phyloP scores from a whole-genome alignment of 2,888 invertebrate species.

The Rhorus exstirpatorius region DNA sequence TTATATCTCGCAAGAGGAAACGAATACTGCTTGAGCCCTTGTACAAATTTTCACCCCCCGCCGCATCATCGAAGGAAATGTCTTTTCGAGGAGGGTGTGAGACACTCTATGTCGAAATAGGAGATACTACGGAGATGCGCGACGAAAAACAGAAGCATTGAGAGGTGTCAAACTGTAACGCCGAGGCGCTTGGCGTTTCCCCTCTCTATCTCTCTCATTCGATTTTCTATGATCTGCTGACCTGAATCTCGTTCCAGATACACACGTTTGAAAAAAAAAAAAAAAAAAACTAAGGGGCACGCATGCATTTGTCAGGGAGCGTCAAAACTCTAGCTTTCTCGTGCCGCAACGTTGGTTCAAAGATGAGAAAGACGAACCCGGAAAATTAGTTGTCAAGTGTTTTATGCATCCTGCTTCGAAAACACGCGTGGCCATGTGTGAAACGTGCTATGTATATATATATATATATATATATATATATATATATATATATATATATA shows the following conservation, averaged over 20 bases:
- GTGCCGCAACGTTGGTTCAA: constrained; percentile 22
- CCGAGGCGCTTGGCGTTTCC: constrained; percentile 79
- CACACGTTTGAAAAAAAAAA: constrained; percentile 10
- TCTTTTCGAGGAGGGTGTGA: constrained; percentile 72
- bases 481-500: neutral
- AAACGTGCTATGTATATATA: constrained; percentile 39
- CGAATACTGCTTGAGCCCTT: constrained; percentile 27
- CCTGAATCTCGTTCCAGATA: constrained; percentile 59
- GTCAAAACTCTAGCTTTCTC: constrained; percentile 77
- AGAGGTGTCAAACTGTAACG: constrained; percentile 65
- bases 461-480: constrained; percentile 1
- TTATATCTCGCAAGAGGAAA: constrained; percentile 59
- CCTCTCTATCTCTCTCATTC: constrained; percentile 4
- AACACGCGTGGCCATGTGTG: constrained; percentile 64
- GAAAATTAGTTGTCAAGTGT: constrained; percentile 83
- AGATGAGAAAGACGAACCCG: constrained; percentile 72
- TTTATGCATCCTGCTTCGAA: constrained; percentile 80
- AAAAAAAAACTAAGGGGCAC: constrained; percentile 37
- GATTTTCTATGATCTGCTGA: constrained; percentile 72
- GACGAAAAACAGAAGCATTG: constrained; percentile 79
- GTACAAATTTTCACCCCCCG: neutral
- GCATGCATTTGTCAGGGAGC: constrained; percentile 79
- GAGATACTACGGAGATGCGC: constrained; percentile 48
- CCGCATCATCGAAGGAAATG: constrained; percentile 76
- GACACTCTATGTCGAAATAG: constrained; percentile 45